Evolutionary conservation across 2,888 invertebrate genomes (phyloP), one percentile per base, ranked within the genome.

Genomic region (Matsumyia berberina): DNA sequence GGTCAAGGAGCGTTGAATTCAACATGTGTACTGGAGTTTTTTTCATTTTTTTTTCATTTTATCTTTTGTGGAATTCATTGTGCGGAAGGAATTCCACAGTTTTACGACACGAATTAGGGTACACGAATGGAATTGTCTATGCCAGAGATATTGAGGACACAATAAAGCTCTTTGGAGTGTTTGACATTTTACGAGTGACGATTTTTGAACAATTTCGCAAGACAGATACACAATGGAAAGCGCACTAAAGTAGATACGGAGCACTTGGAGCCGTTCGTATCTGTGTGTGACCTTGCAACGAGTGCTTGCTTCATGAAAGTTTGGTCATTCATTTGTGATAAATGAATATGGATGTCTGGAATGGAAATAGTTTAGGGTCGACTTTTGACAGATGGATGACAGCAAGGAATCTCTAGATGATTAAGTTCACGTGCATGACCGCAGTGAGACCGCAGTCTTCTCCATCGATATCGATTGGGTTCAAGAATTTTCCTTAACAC

Each of bases 1-100:
- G 57, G 58, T 6, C 37, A 24, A 35, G 12, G 11, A 46, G 35
- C 24, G 19, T 46, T 37, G 37, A 46, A 70, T 37, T 70, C 70
- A 70, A 70, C 70, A 70, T 46, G 70, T 70, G 70, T 57, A 39
- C 33, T 67, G 15, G 24, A 4, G 24, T 24, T 11, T 24, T 29
- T 12, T 9, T 5, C 8, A 8, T 15, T 53, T 12, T 31, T 51
- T 51, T 2, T 24, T 24, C 11, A 5, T 51, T 33, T 33, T 17
- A 1, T 42, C n/a, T 49, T 5, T 24, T 11, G 5, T 7, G 19
- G 29, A 51, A 39, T 37, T 60, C 39, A 37, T 46, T 46, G 15
- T 31, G 53, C 33, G 12, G 11, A 35, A 46, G 29, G 51, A 33
- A 42, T 46, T 7, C 29, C 57, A 39, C 7, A 35, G 12, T 35